Evolutionary conservation across 2,888 invertebrate genomes (phyloP), one percentile per base, ranked within the genome.

Genomic region (Netelia melanura): DNA sequence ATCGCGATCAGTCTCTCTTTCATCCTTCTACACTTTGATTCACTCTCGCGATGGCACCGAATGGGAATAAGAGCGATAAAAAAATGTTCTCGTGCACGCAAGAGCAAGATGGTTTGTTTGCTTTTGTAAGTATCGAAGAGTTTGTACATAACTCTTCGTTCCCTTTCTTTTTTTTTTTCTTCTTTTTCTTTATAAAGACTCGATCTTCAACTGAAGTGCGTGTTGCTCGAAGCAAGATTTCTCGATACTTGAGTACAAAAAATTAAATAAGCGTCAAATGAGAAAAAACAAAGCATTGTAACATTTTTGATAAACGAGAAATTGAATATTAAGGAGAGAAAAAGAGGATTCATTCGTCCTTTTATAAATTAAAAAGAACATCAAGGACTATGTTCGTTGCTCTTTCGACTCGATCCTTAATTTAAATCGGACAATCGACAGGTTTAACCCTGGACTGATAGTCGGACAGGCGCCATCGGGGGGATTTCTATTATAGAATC

Each of bases 91-190:
- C 87, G 82, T 3, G 58, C n/a, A 11, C 52, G 17, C 38, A 38
- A 90, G 88, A 38, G 21, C 44, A 81, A 87, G 78, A 72, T 81
- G 88, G 88, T 90, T 91, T 91, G 90, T 91, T 91, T 91, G 90
- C 90, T 91, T 91, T 91, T 89, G 85, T 87, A 88, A 89, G 91
- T 89, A 91, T 91, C 87, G 88, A 89, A 88, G 88, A 78, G 77
- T 65, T 72, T 71, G 67, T 43, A 48, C 38, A 71, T 79, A 62
- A 21, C 56, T 52, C 25, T 25, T 48, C 54, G 21, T 38, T 48
- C 38, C 43, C 10, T 1, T 68, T 62, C 48, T 62, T 80, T 58
- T 56, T 52, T 62, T 14, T 56, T 52, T 62, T 14, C 43, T 10
- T 56, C 43, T 71, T 21, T 62, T 21, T 70, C 61, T n/a, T n/a